Conservation (phyloP, 2,797 vertebrate genomes). For the Xenopus petersii region DNA sequence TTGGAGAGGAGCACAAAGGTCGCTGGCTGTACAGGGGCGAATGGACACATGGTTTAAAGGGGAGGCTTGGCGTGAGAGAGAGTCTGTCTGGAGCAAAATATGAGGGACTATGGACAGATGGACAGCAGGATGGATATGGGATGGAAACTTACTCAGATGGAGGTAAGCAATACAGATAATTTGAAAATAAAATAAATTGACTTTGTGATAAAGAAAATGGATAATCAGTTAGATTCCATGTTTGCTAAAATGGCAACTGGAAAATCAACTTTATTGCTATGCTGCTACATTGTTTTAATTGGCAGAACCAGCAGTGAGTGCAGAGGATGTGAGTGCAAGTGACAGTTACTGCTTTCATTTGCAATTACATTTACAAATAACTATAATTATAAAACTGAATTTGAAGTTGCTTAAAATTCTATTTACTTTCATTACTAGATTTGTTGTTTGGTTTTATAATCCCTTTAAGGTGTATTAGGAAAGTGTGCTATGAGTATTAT, state of each 20-base stretch:
- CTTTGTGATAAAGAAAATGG: not conserved
- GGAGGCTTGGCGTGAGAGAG: slow-evolving; percentile 65
- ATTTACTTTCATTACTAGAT: too few relatives aligned
- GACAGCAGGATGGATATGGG: slow-evolving; percentile 66
- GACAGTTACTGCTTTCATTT: too few relatives aligned
- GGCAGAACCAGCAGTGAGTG: too few relatives aligned
- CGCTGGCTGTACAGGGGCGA: slow-evolving; percentile 66
- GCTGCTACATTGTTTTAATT: too few relatives aligned
- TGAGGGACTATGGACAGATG: slow-evolving; percentile 65
- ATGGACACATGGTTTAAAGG: slow-evolving; percentile 66
- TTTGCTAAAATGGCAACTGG: not conserved
- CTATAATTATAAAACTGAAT: too few relatives aligned
- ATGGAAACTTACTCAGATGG: slow-evolving; percentile 68
- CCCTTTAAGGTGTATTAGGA: too few relatives aligned
- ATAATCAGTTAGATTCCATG: not conserved
- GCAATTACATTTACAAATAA: too few relatives aligned
- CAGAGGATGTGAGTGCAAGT: too few relatives aligned
- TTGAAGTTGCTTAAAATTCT: too few relatives aligned
- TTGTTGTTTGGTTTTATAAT: too few relatives aligned
- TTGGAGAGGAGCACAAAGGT: slow-evolving; percentile 65
- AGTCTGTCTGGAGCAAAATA: slow-evolving; percentile 65
- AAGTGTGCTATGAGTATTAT: too few relatives aligned
- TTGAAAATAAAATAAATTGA: not conserved
- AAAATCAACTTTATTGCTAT: too few relatives aligned
- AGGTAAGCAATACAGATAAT: slow-evolving; percentile 53